These are phyloP conservation scores for Agonopterix alstromeriana DNA, from an alignment of 2,888 invertebrate genomes.

Conservation along the genomic window DNA sequence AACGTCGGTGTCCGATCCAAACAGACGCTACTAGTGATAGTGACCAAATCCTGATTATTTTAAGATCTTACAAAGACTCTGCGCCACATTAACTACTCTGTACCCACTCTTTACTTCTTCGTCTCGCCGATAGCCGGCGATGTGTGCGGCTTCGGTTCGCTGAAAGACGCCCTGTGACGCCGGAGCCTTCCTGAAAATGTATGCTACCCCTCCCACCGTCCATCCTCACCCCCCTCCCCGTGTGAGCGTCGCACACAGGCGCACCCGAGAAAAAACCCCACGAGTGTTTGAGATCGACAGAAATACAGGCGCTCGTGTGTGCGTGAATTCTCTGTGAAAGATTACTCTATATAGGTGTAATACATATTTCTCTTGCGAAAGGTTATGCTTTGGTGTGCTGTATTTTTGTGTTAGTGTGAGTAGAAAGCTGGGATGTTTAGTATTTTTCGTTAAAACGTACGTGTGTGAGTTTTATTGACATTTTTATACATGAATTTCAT, in stretches of 20 bases:
- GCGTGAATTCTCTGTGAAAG: constrained; percentile 46
- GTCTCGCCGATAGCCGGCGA: constrained; percentile 70
- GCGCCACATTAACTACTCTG: constrained; percentile 27
- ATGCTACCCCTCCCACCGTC: constrained; percentile 41
- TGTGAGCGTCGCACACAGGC: constrained; percentile 18
- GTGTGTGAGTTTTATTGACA: constrained; percentile 65
- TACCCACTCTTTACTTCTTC: constrained; percentile 65
- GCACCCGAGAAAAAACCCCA: constrained; percentile 51
- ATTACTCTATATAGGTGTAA: constrained; percentile 56
- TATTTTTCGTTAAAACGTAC: constrained; percentile 21
- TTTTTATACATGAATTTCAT: constrained; percentile 74
- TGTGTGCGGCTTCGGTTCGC: constrained; percentile 72
- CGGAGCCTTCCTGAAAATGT: constrained; percentile 71
- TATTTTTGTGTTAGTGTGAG: constrained; percentile 23
- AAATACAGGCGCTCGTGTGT: constrained; percentile 16
- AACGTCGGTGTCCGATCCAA: too few species aligned
- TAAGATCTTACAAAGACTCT: constrained; percentile 12
- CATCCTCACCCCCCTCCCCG: constrained; percentile 21
- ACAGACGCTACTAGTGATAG: too few species aligned
- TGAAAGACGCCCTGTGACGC: constrained; percentile 74
- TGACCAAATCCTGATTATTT: too few species aligned
- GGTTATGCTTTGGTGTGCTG: constrained; percentile 32
- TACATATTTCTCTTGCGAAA: constrained; percentile 51
- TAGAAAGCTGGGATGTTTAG: constrained; percentile 25
- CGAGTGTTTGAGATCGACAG: constrained; percentile 38